Conservation (phyloP, 2,888 invertebrate species). For the Eupithecia abbreviata region DNA sequence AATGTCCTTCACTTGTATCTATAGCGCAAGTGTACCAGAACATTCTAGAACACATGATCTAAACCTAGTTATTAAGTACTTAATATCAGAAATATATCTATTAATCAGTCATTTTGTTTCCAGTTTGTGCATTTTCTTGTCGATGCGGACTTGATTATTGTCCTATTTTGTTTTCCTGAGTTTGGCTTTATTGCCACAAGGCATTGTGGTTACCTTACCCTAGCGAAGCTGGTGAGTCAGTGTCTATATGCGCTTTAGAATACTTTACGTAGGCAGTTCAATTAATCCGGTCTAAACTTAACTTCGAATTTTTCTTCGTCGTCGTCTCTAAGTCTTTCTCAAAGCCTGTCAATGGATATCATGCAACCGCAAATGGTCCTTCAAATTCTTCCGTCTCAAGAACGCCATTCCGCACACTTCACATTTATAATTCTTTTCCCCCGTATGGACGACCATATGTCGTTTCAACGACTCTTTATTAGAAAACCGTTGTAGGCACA, state of each 20-base stretch:
- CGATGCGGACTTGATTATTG: not conserved
- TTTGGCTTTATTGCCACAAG: not conserved
- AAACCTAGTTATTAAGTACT: not conserved
- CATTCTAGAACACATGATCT: not conserved
- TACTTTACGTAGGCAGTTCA: not conserved
- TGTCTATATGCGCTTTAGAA: not conserved
- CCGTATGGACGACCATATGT: constrained; percentile 83
- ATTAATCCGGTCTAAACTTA: not conserved
- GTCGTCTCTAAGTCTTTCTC: not conserved
- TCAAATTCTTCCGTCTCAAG: constrained; percentile 74
- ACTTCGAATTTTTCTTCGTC: not conserved
- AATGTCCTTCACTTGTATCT: not conserved
- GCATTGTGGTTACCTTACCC: not conserved
- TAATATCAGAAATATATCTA: not conserved
- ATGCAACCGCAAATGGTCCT: constrained; percentile 74
- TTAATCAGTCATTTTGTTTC: not conserved
- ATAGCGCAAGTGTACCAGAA: not conserved
- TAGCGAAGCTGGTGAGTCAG: not conserved
- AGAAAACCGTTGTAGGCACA: constrained; percentile 81
- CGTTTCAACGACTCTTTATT: constrained; percentile 82
- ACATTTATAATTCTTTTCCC: constrained; percentile 82
- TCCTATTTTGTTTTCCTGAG: not conserved
- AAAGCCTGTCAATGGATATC: constrained; percentile 55
- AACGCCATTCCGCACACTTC: constrained; percentile 81
- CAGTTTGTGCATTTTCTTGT: not conserved